phyloP scores from a whole-genome alignment of 1,140 invertebrate genomes.

The Pseudomyrmex flavicornis region DNA sequence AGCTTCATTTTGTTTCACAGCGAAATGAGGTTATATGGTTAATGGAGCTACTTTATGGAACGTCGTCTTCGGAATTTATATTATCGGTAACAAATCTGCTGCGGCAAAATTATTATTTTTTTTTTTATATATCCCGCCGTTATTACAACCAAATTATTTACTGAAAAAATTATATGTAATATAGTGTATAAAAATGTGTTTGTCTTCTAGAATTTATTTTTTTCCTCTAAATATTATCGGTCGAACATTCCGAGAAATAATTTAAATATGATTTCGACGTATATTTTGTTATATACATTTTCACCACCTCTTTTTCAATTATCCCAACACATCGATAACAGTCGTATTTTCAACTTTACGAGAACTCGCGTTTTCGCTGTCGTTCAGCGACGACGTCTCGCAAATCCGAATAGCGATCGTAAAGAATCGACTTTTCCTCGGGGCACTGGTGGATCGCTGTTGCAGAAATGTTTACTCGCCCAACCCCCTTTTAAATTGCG shows the following conservation, averaged over 20 bases:
- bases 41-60: constrained; percentile 32
- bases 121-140: neutral
- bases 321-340: neutral
- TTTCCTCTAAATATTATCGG: too few relatives aligned
- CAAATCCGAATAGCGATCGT: constrained; percentile 33
- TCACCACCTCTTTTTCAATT: neutral
- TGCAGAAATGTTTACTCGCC: constrained; percentile 35
- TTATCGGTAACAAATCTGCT: constrained; percentile 7
- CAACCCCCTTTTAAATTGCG: constrained; percentile 31
- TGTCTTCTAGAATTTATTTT: too few relatives aligned
- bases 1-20: constrained; percentile 23
- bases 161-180: too few relatives aligned
- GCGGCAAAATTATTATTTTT: neutral
- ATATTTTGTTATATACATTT: too few relatives aligned
- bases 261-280: too few relatives aligned
- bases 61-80: constrained; percentile 2
- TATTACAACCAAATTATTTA: neutral
- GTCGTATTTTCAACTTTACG: constrained; percentile 6
- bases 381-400: constrained; percentile 20
- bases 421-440: constrained; percentile 30
- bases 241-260: too few relatives aligned
- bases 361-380: neutral
- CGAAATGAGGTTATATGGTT: constrained; percentile 4
- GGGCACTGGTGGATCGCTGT: constrained; percentile 5
- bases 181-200: too few relatives aligned